A percentile compares a stretch with the other conserved stretches of the same genome.
Evolutionary conservation across 2,888 invertebrate genomes (phyloP).

Genomic region (Ceraclea dissimilis): DNA sequence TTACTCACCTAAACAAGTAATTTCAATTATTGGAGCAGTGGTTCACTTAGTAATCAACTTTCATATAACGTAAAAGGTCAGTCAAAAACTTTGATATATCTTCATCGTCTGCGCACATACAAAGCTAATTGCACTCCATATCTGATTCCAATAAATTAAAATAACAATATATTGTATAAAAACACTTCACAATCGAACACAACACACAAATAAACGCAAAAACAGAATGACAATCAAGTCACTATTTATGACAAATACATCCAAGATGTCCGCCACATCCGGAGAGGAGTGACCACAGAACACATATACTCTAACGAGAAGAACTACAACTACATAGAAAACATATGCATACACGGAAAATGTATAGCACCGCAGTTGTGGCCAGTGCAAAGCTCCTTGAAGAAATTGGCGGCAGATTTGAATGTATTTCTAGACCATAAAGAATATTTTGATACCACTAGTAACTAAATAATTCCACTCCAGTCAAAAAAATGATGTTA

Average conservation of each 20-base stretch:
- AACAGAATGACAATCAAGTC: constrained; percentile 20
- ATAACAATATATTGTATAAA: constrained; percentile 15
- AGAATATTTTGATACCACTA: too few relatives aligned
- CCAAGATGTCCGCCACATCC: constrained; percentile 23
- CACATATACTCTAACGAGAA: too few relatives aligned
- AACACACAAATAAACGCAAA: constrained; percentile 13
- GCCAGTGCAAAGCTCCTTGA: too few relatives aligned
- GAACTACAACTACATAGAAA: too few relatives aligned
- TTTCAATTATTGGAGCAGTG: constrained; percentile 19
- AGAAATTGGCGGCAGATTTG: too few relatives aligned
- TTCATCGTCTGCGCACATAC: constrained; percentile 6
- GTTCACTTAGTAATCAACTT: constrained; percentile 20
- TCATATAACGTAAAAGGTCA: constrained; percentile 15
- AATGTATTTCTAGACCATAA: too few relatives aligned
- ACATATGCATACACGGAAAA: too few relatives aligned
- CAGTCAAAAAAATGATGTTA: too few relatives aligned
- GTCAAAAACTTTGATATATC: constrained; percentile 14
- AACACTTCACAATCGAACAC: constrained; percentile 9
- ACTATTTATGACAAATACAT: constrained; percentile 24
- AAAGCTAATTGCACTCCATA: constrained; percentile 5
- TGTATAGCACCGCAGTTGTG: too few relatives aligned
- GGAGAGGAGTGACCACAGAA: constrained; percentile 7
- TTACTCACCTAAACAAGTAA: constrained; percentile 19
- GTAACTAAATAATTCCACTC: too few relatives aligned
- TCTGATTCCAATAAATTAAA: constrained; percentile 5